Evolutionary conservation across 2,888 invertebrate species (phyloP).

Genomic region (Nineta flava): DNA sequence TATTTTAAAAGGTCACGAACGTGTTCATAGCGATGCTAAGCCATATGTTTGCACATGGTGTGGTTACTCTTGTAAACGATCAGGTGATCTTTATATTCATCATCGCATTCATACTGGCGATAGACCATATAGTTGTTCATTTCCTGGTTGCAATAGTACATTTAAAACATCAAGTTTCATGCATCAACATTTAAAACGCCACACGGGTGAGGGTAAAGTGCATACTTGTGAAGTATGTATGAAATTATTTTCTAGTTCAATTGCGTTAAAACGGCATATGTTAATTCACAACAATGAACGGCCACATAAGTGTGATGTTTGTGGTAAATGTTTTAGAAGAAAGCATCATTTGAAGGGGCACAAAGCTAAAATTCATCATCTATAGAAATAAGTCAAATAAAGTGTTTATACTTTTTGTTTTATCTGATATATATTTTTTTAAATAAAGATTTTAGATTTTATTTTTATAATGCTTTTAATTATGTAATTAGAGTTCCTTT

Average conservation of each 20-base stretch:
- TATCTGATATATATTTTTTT: not conserved
- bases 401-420: not conserved
- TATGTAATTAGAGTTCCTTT: not conserved
- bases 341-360: not conserved
- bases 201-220: not conserved
- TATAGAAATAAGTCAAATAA: not conserved
- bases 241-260: not conserved
- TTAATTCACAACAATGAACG: not conserved
- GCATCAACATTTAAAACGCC: not conserved
- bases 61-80: not conserved
- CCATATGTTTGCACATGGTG: slow-evolving; percentile 5
- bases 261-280: not conserved
- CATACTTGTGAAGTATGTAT: not conserved
- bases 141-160: not conserved
- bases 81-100: slow-evolving; percentile 1
- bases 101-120: not conserved
- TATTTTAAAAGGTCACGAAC: slow-evolving; percentile 1
- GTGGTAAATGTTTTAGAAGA: not conserved
- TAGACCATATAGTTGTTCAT: not conserved
- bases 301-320: not conserved
- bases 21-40: slow-evolving; percentile 3
- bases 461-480: not conserved
- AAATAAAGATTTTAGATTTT: not conserved
- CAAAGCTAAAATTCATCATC: not conserved
- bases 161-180: not conserved